Evolutionary conservation across 2,888 invertebrate genomes (phyloP), one percentile per base, ranked within the genome.

Genomic region (Cheilosia grossa): DNA sequence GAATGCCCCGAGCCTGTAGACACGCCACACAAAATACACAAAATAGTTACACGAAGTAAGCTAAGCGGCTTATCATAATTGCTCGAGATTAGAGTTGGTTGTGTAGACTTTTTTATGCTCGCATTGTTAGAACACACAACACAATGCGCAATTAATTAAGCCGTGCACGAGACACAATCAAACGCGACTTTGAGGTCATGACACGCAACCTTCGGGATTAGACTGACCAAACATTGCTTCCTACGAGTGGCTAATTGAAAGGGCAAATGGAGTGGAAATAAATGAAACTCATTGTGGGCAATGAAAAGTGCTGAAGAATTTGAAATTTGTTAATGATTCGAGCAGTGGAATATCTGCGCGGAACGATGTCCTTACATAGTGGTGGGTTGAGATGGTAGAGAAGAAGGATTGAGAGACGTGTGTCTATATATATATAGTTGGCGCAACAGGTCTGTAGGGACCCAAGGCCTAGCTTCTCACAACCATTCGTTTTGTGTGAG

Each of bases 61-160:
- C 80, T 73, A 80, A 80, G 80, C 80, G 80, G 80, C 80, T 80
- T 80, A 80, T 80, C 80, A 80, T 80, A 80, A 80, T 80, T 80
- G 73, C 27, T 33, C 40, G 73, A 73, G 80, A 80, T 80, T 66
- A 73, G 47, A 49, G 66, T 44, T 49, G 30, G 19, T 70, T 69
- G 70, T 78, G 49, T 40, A 19, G 64, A 21, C 15, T 75, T 67
- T 21, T 69, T 77, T 47, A 47, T 79, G 78, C 49, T 64, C 49
- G 40, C 53, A 61, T 64, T 79, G 70, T 70, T 64, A 24, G 47
- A 67, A 49, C 33, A 47, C 30, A 58, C 17, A 47, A 53, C 49
- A 80, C 80, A 80, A 73, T 73, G 80, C 42, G 51, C 80, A 49
- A 80, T 73, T 80, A 80, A 80, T 73, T 80, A 80, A 73, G 59